Conservation (phyloP, 2,888 invertebrate genomes). For the Nudaria mundana region DNA sequence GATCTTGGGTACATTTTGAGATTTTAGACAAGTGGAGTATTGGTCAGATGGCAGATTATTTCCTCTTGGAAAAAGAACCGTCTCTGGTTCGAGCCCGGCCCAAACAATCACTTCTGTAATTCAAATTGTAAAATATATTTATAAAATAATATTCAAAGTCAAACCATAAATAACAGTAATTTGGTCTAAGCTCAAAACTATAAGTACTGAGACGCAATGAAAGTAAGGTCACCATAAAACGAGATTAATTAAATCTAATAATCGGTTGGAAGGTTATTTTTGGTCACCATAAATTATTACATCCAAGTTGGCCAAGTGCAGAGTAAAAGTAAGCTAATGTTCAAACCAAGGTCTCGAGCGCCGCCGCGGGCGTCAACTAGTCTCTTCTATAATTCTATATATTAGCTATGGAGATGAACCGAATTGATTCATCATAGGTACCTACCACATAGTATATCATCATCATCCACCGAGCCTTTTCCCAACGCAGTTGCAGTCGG, state of each 20-base stretch:
- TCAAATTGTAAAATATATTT: no score
- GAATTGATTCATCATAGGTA: no score
- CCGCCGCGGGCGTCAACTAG: constrained; percentile 19
- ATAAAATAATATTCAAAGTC: no score
- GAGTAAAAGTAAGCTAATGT: constrained; percentile 35
- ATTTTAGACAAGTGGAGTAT: no score
- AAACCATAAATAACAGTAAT: background rate
- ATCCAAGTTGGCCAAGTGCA: constrained; percentile 24
- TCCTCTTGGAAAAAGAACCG: no score
- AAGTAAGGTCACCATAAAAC: constrained; percentile 14
- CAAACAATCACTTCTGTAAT: no score
- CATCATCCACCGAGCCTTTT: no score
- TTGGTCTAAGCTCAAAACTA: background rate
- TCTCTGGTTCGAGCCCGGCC: no score
- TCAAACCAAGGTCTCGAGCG: constrained; percentile 25
- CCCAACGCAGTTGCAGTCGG: no score
- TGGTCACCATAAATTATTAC: constrained; percentile 30
- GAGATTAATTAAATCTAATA: constrained; percentile 28
- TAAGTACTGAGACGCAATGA: constrained; percentile 7
- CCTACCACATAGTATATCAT: no score
- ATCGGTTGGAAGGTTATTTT: constrained; percentile 30
- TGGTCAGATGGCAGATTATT: no score
- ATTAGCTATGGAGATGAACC: constrained; percentile 36
- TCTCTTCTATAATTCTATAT: constrained; percentile 17
- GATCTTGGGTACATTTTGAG: no score